phyloP scores from a whole-genome alignment of 2,888 invertebrate species.

The Coremacera marginata region DNA sequence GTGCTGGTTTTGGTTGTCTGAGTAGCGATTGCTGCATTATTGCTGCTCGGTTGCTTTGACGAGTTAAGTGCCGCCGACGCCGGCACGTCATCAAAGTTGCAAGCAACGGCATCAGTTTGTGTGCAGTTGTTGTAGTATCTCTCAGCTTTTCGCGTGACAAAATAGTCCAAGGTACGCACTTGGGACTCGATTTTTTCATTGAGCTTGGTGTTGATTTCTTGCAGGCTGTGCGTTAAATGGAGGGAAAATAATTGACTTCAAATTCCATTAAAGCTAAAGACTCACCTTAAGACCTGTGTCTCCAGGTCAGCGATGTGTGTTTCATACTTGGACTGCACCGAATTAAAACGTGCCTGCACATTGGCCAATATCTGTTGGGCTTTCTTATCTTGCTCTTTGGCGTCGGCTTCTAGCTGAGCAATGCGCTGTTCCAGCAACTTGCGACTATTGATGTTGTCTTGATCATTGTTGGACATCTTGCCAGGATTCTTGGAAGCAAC shows the following conservation, averaged over 20 bases:
- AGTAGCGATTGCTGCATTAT: slow-evolving; percentile 46
- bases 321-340: slow-evolving; percentile 83
- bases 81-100: slow-evolving; percentile 53
- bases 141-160: slow-evolving; percentile 62
- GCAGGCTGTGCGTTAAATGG: slow-evolving; percentile 57
- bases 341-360: slow-evolving; percentile 81
- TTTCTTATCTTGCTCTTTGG: slow-evolving; percentile 78
- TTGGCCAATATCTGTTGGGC: slow-evolving; percentile 79
- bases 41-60: slow-evolving; percentile 20
- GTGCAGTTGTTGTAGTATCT: slow-evolving; percentile 66
- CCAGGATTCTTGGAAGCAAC: slow-evolving; percentile 74
- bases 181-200: slow-evolving; percentile 72
- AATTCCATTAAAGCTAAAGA: not conserved
- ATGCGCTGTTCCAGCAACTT: slow-evolving; percentile 79
- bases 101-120: slow-evolving; percentile 64
- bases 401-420: slow-evolving; percentile 77
- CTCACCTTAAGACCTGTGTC: slow-evolving; percentile 73
- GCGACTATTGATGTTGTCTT: slow-evolving; percentile 65
- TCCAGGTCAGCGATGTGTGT: slow-evolving; percentile 82
- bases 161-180: slow-evolving; percentile 65
- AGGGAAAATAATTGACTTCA: not conserved
- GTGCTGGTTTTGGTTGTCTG: slow-evolving; percentile 49
- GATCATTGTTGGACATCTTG: slow-evolving; percentile 57
- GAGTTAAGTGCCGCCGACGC: not conserved
- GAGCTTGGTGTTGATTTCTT: slow-evolving; percentile 71